Evolutionary conservation across 2,797 vertebrate species (phyloP).

Genomic region (Chiroxiphia lanceolata): DNA sequence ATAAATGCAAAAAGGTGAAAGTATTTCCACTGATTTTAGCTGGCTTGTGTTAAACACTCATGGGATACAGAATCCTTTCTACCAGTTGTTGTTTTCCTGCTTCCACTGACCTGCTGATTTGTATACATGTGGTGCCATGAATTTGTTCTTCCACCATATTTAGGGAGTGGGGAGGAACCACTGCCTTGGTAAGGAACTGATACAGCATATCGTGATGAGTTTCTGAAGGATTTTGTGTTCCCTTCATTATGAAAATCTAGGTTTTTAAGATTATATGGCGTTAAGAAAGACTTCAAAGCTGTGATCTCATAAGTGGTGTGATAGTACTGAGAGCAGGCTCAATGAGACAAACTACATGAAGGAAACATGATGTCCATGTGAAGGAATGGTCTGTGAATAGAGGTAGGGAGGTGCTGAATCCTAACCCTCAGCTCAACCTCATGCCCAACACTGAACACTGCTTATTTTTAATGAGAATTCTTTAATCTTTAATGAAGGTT

Average conservation of each 20-base stretch:
- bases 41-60: neutral
- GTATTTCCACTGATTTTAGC: neutral
- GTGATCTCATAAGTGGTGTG: neutral
- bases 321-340: neutral
- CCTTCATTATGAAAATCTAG: neutral
- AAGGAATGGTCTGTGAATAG: neutral
- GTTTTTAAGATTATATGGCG: neutral
- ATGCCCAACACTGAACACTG: neutral
- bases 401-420: neutral
- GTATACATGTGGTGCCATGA: rapidly evolving
- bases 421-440: neutral
- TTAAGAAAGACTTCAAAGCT: neutral
- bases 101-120: neutral
- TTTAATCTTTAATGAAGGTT: neutral
- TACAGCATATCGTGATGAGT: neutral
- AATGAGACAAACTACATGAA: neutral
- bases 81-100: neutral
- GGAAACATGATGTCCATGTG: neutral
- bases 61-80: neutral
- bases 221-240: neutral
- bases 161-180: neutral
- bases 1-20: neutral
- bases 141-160: neutral
- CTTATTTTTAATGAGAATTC: neutral
- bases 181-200: neutral